Evolutionary conservation across 1,140 invertebrate genomes (phyloP), one percentile per base, ranked within the genome.

Genomic region (Leguminivora glycinivorella): DNA sequence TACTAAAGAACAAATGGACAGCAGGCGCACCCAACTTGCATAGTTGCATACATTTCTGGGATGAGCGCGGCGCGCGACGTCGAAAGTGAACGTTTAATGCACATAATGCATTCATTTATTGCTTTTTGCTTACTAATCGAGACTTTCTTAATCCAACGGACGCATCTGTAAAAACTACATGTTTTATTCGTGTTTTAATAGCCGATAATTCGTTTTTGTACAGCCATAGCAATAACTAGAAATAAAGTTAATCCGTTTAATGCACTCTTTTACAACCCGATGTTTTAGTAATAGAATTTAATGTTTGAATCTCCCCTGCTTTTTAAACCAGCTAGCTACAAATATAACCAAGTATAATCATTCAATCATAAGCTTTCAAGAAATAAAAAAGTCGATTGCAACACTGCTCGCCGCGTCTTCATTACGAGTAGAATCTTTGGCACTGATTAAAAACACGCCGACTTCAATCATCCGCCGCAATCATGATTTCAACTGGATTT

Each of bases 1-100:
- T 34, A 10, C 7, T 34, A 1, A 0, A 34, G 31, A 38, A 38
- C 2, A 12, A 38, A 38, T 12, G 2, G 9, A 12, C 34, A 12
- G 34, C 34, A 12, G 34, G 34, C 12, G 38, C 69, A 69, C 69
- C 67, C 70, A 66, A 12, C 24, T 25, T 14, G 68, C 9, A 31
- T n/a, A n/a, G n/a, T n/a, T n/a, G n/a, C 69, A 79, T 73, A 29
- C 43, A 72, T 74, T 71, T 69, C 70, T 69, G 67, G 60, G 34
- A 38, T 38, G 34, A 38, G 34, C 34, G 63, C 47, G 25, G 40
- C 56, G 26, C 38, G 26, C 29, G 67, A 12, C 70, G 68, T 14
- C 17, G 77, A 74, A 74, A 79, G 73, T 78, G 74, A 78, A 70
- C 69, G 74, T 71, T 9, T 22, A 29, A 26, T 63, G 25, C 25